Percentiles rank a stretch among this genome's conserved stretches.
These are phyloP conservation scores for Cheiracanthium punctorium DNA, from an alignment of 2,888 invertebrate genomes.

Conservation along the genomic window DNA sequence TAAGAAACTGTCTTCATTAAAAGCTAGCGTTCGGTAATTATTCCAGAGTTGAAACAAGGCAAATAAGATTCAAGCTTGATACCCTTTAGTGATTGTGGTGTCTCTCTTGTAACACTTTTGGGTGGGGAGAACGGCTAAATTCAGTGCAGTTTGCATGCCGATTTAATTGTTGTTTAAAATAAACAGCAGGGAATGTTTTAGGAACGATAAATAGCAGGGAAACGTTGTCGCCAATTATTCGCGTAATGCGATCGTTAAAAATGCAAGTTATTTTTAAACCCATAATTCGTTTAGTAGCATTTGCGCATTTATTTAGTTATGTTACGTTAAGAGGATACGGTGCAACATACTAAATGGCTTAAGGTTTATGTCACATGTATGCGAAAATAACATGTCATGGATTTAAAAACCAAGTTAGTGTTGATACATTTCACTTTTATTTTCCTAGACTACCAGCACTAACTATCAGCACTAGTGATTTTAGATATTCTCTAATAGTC, in stretches of 20 bases:
- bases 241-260: neutral
- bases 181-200: neutral
- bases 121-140: neutral
- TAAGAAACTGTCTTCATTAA: constrained; percentile 70
- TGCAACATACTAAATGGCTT: too few relatives aligned
- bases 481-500: too few relatives aligned
- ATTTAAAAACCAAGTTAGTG: too few relatives aligned
- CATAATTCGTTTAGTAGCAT: too few relatives aligned
- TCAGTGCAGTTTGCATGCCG: neutral
- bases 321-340: too few relatives aligned
- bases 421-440: too few relatives aligned
- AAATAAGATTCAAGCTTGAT: constrained; percentile 56
- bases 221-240: neutral
- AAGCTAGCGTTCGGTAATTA: constrained; percentile 60
- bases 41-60: constrained; percentile 54
- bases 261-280: neutral
- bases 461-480: too few relatives aligned
- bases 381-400: too few relatives aligned
- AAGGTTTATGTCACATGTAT: too few relatives aligned
- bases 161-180: constrained; percentile 17
- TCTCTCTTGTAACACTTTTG: neutral
- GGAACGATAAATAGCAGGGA: neutral
- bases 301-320: too few relatives aligned
- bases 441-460: too few relatives aligned
- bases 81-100: constrained; percentile 23